Percentiles rank a stretch among this genome's conserved stretches.
Evolutionary conservation across 2,888 invertebrate species (phyloP).

Genomic region (Ophion slaviceki): DNA sequence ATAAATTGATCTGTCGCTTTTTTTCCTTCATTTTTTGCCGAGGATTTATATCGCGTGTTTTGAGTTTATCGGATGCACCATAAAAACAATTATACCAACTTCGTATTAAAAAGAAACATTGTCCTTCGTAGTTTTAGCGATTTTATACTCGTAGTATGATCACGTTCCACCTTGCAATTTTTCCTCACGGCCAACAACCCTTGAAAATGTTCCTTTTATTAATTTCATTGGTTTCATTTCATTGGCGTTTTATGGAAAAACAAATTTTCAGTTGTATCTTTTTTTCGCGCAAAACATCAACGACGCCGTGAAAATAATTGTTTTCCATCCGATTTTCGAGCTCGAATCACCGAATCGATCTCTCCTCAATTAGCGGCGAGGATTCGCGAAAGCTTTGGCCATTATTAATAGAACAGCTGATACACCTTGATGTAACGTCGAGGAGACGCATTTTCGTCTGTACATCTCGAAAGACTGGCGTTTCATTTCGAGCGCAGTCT

Average conservation of each 20-base stretch:
- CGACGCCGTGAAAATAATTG: background rate
- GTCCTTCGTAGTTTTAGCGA: background rate
- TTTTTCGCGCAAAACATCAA: background rate
- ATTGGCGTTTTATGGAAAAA: background rate
- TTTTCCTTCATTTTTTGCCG: background rate
- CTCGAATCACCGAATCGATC: constrained; percentile 11
- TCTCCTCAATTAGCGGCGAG: constrained; percentile 11
- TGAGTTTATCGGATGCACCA: background rate
- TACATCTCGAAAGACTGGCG: constrained; percentile 53
- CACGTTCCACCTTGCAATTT: background rate
- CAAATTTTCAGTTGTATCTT: background rate
- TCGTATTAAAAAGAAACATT: background rate
- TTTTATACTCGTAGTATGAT: background rate
- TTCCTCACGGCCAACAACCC: no score
- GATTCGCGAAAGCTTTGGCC: constrained; percentile 16
- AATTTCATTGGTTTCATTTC: background rate
- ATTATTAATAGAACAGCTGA: constrained; percentile 46
- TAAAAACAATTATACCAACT: background rate
- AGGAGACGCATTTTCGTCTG: constrained; percentile 46
- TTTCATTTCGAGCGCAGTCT: constrained; percentile 31
- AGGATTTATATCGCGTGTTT: background rate
- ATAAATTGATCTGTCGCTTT: background rate
- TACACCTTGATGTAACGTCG: constrained; percentile 5
- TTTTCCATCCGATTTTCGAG: background rate
- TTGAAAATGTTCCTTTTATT: no score